A percentile compares a stretch with the other conserved stretches of the same genome.
These are phyloP conservation scores for Hippoglossus hippoglossus DNA, from an alignment of 2,797 vertebrate genomes.

Conservation along the genomic window DNA sequence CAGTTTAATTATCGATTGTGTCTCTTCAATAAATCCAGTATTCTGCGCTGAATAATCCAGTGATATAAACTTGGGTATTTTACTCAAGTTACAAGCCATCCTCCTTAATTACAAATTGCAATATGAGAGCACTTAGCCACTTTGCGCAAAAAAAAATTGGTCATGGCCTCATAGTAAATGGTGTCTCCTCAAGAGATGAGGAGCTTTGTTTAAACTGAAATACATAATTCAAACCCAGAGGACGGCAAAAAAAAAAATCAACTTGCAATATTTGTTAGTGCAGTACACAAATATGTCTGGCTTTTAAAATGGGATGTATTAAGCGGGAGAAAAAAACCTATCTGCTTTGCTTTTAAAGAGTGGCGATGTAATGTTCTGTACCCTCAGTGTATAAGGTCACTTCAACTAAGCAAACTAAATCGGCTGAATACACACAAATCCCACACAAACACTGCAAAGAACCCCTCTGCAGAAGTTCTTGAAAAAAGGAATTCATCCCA, in stretches of 20 bases:
- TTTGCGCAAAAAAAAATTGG: constrained; percentile 19
- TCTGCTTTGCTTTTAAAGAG: neutral
- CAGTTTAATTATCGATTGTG: constrained; percentile 48
- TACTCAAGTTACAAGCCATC: constrained; percentile 27
- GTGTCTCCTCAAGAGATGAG: constrained; percentile 34
- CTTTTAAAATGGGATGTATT: neutral
- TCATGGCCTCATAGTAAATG: constrained; percentile 23
- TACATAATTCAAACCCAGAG: constrained; percentile 40
- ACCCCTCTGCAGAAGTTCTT: constrained; percentile 15
- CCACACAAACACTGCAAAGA: constrained; percentile 4
- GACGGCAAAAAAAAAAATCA: constrained; percentile 43
- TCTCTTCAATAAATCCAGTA: constrained; percentile 33
- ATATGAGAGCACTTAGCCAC: too few species aligned
- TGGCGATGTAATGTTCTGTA: constrained; percentile 10
- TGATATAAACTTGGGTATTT: constrained; percentile 36
- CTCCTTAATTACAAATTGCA: constrained; percentile 1
- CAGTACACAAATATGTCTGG: constrained; percentile 12
- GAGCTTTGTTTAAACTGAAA: constrained; percentile 35
- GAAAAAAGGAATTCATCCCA: constrained; percentile 30
- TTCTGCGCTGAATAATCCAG: constrained; percentile 38
- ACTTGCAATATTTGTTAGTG: constrained; percentile 35
- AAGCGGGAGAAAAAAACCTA: constrained; percentile 5
- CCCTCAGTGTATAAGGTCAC: constrained; percentile 7
- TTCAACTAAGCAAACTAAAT: constrained; percentile 16
- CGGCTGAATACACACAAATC: constrained; percentile 13